Percentiles rank a stretch among this genome's conserved stretches.
Evolutionary conservation across 2,797 vertebrate species (phyloP).

Genomic region (Girardinus metallicus): DNA sequence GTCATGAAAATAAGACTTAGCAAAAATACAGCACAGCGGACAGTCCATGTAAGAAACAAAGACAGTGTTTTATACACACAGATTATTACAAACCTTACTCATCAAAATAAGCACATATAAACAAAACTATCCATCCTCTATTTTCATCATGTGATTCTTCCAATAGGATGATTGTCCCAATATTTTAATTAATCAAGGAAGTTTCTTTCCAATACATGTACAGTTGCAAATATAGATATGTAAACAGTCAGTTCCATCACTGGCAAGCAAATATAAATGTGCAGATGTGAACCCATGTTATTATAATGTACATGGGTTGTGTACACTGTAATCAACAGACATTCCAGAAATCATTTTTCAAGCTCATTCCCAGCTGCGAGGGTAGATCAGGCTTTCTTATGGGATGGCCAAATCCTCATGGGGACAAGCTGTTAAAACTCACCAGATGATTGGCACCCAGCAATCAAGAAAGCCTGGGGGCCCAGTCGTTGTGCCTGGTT

Average conservation of each 20-base stretch:
- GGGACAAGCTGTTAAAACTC: constrained; percentile 33
- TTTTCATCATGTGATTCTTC: background rate
- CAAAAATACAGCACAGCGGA: background rate
- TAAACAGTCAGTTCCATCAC: background rate
- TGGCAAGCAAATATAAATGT: constrained; percentile 15
- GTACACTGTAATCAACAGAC: constrained; percentile 56
- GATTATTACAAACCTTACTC: background rate
- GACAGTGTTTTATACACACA: background rate
- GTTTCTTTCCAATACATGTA: background rate
- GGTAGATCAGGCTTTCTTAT: constrained; percentile 52
- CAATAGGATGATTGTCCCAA: background rate
- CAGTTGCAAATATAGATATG: background rate
- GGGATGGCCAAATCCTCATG: constrained; percentile 33
- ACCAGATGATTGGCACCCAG: constrained; percentile 60
- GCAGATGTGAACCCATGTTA: constrained; percentile 31
- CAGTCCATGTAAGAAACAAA: background rate
- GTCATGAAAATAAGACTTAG: background rate
- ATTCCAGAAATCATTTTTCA: constrained; percentile 44
- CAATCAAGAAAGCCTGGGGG: constrained; percentile 55
- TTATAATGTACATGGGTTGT: constrained; percentile 4
- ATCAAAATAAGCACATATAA: background rate
- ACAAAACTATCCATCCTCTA: background rate
- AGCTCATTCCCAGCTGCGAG: constrained; percentile 37
- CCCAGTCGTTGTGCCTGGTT: constrained; percentile 8
- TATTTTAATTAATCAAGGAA: background rate